A percentile compares a stretch with the other conserved stretches of the same genome.
Evolutionary conservation across 2,113 vertebrate genomes (phyloP).

Genomic region (Gadus macrocephalus): DNA sequence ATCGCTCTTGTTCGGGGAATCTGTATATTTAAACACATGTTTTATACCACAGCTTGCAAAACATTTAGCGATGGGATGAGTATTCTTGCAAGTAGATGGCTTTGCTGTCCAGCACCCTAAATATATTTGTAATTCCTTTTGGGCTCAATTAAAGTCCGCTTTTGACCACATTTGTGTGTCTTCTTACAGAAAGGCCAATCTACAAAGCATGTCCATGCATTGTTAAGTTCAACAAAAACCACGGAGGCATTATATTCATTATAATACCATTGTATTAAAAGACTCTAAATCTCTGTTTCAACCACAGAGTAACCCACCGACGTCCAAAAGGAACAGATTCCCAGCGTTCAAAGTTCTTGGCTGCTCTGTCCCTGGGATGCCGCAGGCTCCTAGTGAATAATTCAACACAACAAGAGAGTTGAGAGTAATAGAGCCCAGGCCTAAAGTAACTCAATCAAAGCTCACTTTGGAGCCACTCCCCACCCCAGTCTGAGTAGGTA

Average conservation of each 20-base stretch:
- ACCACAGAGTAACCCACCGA: neutral
- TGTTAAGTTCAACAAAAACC: no score
- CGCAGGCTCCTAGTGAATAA: conserved; percentile 62
- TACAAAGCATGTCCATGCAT: no score
- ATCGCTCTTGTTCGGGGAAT: conserved; percentile 26
- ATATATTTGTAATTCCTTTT: neutral
- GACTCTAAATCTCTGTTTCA: neutral
- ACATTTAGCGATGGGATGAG: conserved; percentile 13
- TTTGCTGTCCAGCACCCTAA: neutral
- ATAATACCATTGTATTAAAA: no score
- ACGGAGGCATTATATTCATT: no score
- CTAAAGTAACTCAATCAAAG: conserved; percentile 65
- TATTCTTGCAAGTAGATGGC: conserved; percentile 3
- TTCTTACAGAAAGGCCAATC: no score
- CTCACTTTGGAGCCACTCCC: conserved; percentile 27
- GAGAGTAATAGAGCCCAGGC: conserved; percentile 47
- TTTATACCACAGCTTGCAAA: conserved; percentile 27
- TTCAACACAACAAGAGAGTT: conserved; percentile 65
- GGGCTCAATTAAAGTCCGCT: neutral
- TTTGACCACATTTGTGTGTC: neutral
- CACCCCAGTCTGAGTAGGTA: conserved; percentile 14
- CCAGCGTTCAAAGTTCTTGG: conserved; percentile 32
- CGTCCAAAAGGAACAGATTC: neutral
- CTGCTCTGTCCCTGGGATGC: conserved; percentile 35
- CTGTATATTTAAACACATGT: conserved; percentile 44